Percentiles rank a stretch among this genome's conserved stretches.
Evolutionary conservation across 2,113 vertebrate genomes (phyloP).

Genomic region (Benitochromis conjunctus): DNA sequence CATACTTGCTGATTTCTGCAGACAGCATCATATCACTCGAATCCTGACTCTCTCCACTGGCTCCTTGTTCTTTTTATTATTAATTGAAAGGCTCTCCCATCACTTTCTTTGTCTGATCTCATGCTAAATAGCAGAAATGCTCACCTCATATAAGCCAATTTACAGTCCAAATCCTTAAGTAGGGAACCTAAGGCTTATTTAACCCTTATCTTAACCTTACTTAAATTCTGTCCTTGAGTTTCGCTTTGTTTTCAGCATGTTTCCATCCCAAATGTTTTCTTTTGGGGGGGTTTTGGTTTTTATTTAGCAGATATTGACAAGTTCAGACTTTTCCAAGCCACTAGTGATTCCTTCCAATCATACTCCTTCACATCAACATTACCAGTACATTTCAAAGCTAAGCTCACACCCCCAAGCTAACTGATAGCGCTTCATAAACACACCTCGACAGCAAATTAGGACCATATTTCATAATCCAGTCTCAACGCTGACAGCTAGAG

Average conservation of each 20-base stretch:
- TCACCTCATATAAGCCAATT: neutral
- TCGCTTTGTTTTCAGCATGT: neutral
- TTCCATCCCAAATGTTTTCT: neutral
- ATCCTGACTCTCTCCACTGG: neutral
- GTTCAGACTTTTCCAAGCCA: neutral
- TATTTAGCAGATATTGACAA: neutral
- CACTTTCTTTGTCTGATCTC: neutral
- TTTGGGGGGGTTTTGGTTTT: accelerated
- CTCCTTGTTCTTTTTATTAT: neutral
- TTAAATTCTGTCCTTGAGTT: neutral
- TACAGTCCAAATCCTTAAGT: neutral
- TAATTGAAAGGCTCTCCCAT: neutral
- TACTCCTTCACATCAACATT: neutral
- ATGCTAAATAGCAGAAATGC: neutral
- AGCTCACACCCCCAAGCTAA: neutral
- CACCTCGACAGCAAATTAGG: neutral
- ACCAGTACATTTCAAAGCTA: neutral
- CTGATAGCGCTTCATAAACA: neutral
- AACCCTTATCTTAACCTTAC: neutral
- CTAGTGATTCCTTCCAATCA: neutral
- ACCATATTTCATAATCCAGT: slow-evolving; percentile 44
- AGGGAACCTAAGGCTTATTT: neutral
- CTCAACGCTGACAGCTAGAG: slow-evolving; percentile 74
- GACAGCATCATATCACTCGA: neutral
- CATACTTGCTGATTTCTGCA: neutral